These are phyloP conservation scores for Cherax destructor DNA, from an alignment of 1,140 invertebrate species.

Conservation along the genomic window DNA sequence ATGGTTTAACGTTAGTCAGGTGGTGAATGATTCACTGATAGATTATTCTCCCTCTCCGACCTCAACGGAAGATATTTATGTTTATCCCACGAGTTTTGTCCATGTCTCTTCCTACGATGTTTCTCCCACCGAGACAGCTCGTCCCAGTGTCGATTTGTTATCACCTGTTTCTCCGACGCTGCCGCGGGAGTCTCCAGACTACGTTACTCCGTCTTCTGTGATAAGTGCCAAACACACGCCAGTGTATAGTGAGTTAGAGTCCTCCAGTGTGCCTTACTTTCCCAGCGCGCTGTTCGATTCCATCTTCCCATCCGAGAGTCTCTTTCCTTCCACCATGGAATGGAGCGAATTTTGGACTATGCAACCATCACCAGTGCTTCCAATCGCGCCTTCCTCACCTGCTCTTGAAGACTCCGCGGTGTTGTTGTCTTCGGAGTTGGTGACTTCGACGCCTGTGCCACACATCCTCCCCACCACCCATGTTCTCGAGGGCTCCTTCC, in stretches of 20 bases:
- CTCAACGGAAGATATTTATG: slow-evolving; percentile 21
- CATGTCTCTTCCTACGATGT: neutral
- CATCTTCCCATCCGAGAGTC: slow-evolving; percentile 4
- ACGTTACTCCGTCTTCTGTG: slow-evolving; percentile 34
- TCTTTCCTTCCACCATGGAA: slow-evolving; percentile 28
- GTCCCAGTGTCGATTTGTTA: slow-evolving; percentile 10
- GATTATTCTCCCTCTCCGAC: slow-evolving; percentile 19
- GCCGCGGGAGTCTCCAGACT: slow-evolving; percentile 7
- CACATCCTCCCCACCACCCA: neutral
- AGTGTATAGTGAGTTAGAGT: neutral
- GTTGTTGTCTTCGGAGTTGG: slow-evolving; percentile 12
- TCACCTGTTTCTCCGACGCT: neutral
- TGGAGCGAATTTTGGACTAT: slow-evolving; percentile 22
- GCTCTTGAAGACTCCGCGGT: neutral
- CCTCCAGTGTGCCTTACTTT: slow-evolving; percentile 58
- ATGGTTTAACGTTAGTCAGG: slow-evolving; percentile 23
- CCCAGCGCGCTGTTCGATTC: slow-evolving; percentile 26
- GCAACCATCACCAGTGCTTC: slow-evolving; percentile 63
- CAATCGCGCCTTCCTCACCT: slow-evolving; percentile 44
- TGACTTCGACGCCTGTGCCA: slow-evolving; percentile 8
- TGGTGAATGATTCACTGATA: neutral
- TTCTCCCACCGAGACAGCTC: neutral
- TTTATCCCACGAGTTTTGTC: slow-evolving; percentile 22
- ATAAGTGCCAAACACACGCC: slow-evolving; percentile 56
- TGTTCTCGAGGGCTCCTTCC: slow-evolving; percentile 30